These are phyloP conservation scores for Penelope pileata DNA, from an alignment of 2,113 vertebrate species.

Conservation along the genomic window DNA sequence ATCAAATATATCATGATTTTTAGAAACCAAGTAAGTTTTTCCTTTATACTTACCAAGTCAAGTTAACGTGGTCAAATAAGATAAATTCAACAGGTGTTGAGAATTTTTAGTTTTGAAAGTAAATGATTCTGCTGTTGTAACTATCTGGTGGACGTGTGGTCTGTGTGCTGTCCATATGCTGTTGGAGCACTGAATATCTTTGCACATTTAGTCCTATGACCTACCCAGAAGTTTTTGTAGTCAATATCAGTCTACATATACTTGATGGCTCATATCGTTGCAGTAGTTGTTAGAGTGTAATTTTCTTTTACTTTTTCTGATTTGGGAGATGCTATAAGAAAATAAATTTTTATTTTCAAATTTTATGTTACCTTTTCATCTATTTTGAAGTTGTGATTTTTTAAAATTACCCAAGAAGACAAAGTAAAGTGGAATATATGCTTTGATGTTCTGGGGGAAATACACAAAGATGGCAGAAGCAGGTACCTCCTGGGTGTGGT, in stretches of 20 bases:
- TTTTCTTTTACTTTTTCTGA: neutral
- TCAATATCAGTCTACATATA: neutral
- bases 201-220: neutral
- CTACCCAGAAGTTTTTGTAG: neutral
- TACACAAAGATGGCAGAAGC: fast-evolving
- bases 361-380: neutral
- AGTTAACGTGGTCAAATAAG: no score
- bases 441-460: neutral
- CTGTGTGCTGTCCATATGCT: neutral
- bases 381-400: neutral
- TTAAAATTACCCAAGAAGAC: neutral
- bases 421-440: neutral
- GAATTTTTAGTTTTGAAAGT: slow-evolving; percentile 6
- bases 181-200: neutral
- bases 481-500: neutral
- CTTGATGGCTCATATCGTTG: neutral
- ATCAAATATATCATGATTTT: slow-evolving; percentile 99
- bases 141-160: neutral
- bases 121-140: slow-evolving; percentile 3
- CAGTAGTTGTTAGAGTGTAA: neutral
- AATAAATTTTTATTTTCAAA: neutral
- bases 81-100: slow-evolving; percentile 22
- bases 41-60: slow-evolving; percentile 22
- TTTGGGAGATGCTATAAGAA: neutral
- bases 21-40: slow-evolving; percentile 91